Percentiles rank a stretch among this genome's conserved stretches.
Conservation (phyloP, 2,888 invertebrate species). For the Cheilosia urbana region DNA sequence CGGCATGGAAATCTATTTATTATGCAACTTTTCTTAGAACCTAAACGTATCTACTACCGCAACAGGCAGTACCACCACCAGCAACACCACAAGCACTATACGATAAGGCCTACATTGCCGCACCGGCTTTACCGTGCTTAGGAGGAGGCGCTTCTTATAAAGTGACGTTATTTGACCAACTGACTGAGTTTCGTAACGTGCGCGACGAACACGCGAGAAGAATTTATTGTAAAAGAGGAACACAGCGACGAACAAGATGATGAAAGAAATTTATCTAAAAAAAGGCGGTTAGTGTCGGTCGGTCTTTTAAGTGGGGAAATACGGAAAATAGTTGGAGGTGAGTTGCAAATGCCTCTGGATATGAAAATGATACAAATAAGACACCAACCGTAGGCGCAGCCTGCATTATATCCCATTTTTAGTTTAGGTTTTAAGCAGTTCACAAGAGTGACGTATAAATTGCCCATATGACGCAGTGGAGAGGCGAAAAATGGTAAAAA, state of each 20-base stretch:
- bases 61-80: neutral
- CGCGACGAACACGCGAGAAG: neutral
- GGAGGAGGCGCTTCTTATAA: neutral
- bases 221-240: neutral
- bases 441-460: too few species aligned
- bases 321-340: too few species aligned
- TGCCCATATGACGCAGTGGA: too few species aligned
- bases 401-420: too few species aligned
- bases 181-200: conserved; percentile 30
- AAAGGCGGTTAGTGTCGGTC: fast-evolving
- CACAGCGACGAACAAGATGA: neutral
- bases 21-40: conserved; percentile 17
- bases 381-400: too few species aligned
- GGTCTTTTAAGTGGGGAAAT: too few species aligned
- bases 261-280: neutral
- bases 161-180: conserved; percentile 38
- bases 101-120: neutral
- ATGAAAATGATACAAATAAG: too few species aligned
- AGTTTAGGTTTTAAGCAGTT: too few species aligned
- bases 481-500: too few species aligned
- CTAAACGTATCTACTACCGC: neutral
- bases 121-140: neutral
- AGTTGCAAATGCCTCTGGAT: too few species aligned
- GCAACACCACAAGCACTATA: neutral
- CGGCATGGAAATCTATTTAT: conserved; percentile 5